phyloP scores from a whole-genome alignment of 2,797 vertebrate species.

The Fundulus diaphanus region DNA sequence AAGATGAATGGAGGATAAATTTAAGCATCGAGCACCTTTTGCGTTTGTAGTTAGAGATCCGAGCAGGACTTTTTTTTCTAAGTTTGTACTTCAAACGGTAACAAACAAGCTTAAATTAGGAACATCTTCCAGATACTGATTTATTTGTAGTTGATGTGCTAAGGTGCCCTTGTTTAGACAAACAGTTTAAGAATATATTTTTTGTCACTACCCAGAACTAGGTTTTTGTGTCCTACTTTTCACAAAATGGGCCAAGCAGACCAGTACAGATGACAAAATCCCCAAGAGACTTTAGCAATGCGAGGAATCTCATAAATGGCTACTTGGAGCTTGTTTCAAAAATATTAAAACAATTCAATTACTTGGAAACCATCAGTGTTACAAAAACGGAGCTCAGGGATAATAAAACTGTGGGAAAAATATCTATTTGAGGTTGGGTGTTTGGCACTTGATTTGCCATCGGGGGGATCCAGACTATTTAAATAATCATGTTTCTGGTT shows the following conservation, averaged over 20 bases:
- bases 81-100: neutral
- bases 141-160: neutral
- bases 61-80: neutral
- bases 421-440: neutral
- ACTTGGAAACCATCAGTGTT: neutral
- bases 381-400: neutral
- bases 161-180: slow-evolving; percentile 22
- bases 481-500: slow-evolving; percentile 52
- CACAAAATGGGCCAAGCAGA: slow-evolving; percentile 35
- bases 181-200: slow-evolving; percentile 6
- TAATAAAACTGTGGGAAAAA: slow-evolving; percentile 5
- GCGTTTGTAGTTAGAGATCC: neutral
- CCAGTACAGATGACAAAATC: slow-evolving; percentile 16
- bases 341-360: neutral
- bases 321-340: slow-evolving; percentile 14
- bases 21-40: neutral
- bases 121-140: slow-evolving; percentile 2
- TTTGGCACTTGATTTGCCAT: slow-evolving; percentile 42
- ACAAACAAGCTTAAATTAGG: neutral
- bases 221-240: slow-evolving; percentile 40
- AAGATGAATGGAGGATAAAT: neutral
- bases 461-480: slow-evolving; percentile 49
- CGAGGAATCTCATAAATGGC: slow-evolving; percentile 5
- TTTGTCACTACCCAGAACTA: neutral
- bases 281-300: slow-evolving; percentile 6